phyloP scores from a whole-genome alignment of 1,140 invertebrate species.

The Tetraneura akinire region DNA sequence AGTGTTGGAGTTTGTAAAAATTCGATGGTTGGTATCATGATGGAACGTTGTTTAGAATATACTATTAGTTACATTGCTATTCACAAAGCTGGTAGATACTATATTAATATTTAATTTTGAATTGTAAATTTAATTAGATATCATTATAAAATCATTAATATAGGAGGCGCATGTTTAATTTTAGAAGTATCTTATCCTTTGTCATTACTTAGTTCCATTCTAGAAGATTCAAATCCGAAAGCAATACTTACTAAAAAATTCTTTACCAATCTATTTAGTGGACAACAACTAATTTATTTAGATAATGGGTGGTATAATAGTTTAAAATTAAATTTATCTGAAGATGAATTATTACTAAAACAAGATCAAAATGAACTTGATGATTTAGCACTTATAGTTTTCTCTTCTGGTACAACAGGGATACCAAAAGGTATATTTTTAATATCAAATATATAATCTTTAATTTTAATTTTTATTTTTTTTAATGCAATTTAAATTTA shows the following conservation, averaged over 20 bases:
- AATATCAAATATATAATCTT: too few relatives aligned
- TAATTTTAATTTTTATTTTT: too few relatives aligned
- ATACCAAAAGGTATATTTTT: conserved; percentile 61
- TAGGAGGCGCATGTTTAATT: conserved; percentile 57
- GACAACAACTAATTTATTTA: conserved; percentile 36
- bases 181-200: conserved; percentile 62
- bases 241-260: conserved; percentile 54
- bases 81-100: conserved; percentile 59
- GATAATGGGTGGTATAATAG: conserved; percentile 53
- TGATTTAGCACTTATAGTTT: conserved; percentile 62
- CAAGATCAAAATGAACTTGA: conserved; percentile 52
- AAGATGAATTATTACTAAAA: neutral
- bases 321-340: conserved; percentile 5
- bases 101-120: neutral
- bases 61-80: conserved; percentile 61
- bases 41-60: conserved; percentile 60
- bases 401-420: conserved; percentile 64
- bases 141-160: neutral
- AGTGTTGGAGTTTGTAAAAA: conserved; percentile 52
- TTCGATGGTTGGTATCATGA: conserved; percentile 59
- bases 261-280: conserved; percentile 42
- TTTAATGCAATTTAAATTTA: neutral
- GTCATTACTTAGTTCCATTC: conserved; percentile 53
- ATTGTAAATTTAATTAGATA: neutral
- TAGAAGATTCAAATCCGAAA: conserved; percentile 54